A percentile compares a stretch with the other conserved stretches of the same genome.
Evolutionary conservation across 2,113 vertebrate genomes (phyloP).

Genomic region (Mohoua ochrocephala): DNA sequence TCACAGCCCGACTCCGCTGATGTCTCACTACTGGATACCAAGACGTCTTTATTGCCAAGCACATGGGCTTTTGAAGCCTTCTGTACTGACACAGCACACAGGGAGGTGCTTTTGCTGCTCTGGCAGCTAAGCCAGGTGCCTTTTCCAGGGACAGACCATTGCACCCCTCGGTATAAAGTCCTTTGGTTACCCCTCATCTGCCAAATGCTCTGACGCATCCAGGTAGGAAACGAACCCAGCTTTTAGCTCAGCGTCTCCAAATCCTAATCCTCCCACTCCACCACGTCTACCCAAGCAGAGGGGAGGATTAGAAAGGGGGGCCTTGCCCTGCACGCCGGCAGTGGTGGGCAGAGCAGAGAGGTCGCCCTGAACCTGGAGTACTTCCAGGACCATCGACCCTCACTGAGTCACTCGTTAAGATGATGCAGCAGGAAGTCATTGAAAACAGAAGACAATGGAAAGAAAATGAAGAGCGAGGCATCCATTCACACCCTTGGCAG

Average conservation of each 20-base stretch:
- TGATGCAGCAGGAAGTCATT: not conserved
- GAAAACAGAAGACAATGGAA: not conserved
- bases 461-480: not conserved
- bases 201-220: not conserved
- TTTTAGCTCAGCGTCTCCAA: not conserved
- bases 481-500: conserved; percentile 15
- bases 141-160: not conserved
- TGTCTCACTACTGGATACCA: not conserved
- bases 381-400: not conserved
- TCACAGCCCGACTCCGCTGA: accelerated
- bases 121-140: not conserved
- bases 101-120: not conserved
- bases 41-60: not conserved
- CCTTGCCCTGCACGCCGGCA: accelerated
- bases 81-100: not conserved
- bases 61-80: not conserved
- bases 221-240: not conserved
- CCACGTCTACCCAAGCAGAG: accelerated
- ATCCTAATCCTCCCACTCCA: not conserved
- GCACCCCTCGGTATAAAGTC: not conserved
- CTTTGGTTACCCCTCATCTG: not conserved
- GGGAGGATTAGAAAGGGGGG: not conserved
- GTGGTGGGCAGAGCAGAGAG: not conserved
- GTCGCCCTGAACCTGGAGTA: conserved; percentile 1
- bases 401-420: not conserved